Conservation (phyloP, 1,140 invertebrate species). For the Aricia agestis region DNA sequence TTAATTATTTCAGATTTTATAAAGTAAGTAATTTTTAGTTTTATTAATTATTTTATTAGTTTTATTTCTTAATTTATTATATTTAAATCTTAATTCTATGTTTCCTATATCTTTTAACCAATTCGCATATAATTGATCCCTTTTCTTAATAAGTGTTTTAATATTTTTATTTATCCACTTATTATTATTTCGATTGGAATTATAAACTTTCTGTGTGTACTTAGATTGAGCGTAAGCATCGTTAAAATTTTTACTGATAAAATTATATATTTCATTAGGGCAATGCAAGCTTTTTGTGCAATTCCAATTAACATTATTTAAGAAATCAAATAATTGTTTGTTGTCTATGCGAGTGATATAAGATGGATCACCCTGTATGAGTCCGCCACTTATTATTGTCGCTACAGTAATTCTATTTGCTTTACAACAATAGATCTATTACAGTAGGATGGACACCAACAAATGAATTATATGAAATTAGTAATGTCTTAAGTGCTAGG, state of each 20-base stretch:
- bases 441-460: too few relatives aligned
- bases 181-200: constrained; percentile 14
- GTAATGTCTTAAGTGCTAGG: too few relatives aligned
- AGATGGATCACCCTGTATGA: constrained; percentile 24
- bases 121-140: constrained; percentile 16
- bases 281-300: neutral
- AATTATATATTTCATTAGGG: constrained; percentile 22
- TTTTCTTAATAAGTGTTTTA: constrained; percentile 17
- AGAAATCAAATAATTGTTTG: constrained; percentile 9
- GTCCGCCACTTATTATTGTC: too few relatives aligned
- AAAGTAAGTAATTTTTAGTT: too few relatives aligned
- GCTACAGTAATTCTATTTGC: constrained; percentile 19
- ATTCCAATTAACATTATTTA: constrained; percentile 19
- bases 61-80: constrained; percentile 28
- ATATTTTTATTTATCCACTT: constrained; percentile 24
- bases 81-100: constrained; percentile 19
- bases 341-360: constrained; percentile 12
- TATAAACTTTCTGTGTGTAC: constrained; percentile 16
- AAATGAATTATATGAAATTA: too few relatives aligned
- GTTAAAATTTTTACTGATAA: constrained; percentile 20
- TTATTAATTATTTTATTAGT: too few relatives aligned
- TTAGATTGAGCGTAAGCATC: constrained; percentile 18
- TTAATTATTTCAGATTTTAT: too few relatives aligned
- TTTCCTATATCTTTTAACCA: constrained; percentile 20
- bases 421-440: too few relatives aligned